Conservation (phyloP, 2,113 vertebrate genomes). For the Brachirus orientalis region DNA sequence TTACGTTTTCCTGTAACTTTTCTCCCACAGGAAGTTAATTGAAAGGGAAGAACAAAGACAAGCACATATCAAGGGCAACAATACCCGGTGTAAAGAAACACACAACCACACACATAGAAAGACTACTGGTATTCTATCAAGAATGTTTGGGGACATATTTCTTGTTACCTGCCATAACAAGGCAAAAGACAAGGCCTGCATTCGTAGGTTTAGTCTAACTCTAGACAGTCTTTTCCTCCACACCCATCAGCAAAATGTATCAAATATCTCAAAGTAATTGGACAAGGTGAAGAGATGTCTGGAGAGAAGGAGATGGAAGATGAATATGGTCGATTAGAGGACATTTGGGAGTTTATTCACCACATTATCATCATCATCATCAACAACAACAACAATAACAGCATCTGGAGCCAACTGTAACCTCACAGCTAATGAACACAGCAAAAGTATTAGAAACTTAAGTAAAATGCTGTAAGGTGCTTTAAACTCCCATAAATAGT, state of each 20-base stretch:
- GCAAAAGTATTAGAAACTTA: too few relatives aligned
- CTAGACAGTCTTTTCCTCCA: background rate
- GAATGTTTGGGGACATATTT: too few relatives aligned
- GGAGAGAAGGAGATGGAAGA: slow-evolving; percentile 7
- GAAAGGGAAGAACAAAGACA: too few relatives aligned
- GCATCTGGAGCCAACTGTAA: background rate
- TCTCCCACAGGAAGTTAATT: too few relatives aligned
- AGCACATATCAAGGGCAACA: too few relatives aligned
- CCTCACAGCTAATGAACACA: background rate
- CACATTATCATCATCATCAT: slow-evolving; percentile 2
- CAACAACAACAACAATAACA: too few relatives aligned
- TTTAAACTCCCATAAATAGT: too few relatives aligned
- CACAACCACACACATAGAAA: too few relatives aligned
- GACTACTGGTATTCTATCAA: too few relatives aligned
- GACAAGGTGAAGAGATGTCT: background rate
- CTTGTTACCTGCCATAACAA: too few relatives aligned
- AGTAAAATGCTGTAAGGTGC: too few relatives aligned
- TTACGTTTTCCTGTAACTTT: too few relatives aligned
- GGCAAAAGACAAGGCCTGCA: background rate
- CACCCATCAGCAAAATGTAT: background rate
- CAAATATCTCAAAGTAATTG: background rate
- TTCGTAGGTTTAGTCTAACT: background rate
- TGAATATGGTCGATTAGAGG: slow-evolving; percentile 11
- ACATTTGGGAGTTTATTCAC: slow-evolving; percentile 13
- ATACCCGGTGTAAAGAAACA: background rate